Conservation (phyloP, 2,113 vertebrate species). For the Phalacrocorax brasilianus region DNA sequence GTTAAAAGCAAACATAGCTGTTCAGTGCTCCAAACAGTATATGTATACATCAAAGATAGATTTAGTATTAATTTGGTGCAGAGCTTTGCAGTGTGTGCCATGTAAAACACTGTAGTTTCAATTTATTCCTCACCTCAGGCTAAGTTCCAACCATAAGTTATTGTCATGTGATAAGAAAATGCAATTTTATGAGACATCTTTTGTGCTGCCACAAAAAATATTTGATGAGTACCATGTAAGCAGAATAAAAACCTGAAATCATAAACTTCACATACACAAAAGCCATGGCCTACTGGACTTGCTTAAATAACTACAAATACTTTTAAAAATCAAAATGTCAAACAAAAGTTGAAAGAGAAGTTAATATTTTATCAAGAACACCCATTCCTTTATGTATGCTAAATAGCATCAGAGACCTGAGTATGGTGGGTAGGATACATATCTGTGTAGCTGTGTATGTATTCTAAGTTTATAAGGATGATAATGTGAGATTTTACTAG, state of each 20-base stretch:
- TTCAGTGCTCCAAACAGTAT: background rate
- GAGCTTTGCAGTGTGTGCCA: background rate
- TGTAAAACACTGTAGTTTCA: background rate
- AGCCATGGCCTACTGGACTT: background rate
- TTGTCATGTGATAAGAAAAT: slow-evolving; percentile 45
- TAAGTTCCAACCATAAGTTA: slow-evolving; percentile 28
- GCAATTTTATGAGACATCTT: slow-evolving; percentile 14
- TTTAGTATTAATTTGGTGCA: slow-evolving; percentile 2
- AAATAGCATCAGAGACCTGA: background rate
- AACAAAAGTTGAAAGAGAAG: background rate
- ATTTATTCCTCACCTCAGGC: slow-evolving; percentile 20
- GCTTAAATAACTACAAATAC: background rate
- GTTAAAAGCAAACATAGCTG: background rate
- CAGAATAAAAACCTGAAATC: slow-evolving; percentile 6
- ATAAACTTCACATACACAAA: background rate
- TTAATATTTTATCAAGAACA: background rate
- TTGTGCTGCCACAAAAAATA: slow-evolving; percentile 27
- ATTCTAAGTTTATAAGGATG: background rate
- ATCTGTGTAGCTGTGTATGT: background rate
- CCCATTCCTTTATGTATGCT: background rate
- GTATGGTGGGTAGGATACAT: background rate
- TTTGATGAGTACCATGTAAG: slow-evolving; percentile 16
- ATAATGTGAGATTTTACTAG: background rate
- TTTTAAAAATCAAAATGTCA: background rate
- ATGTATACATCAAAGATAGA: background rate